These are phyloP conservation scores for Diarsia dahlii DNA, from an alignment of 2,888 invertebrate species.

Conservation along the genomic window DNA sequence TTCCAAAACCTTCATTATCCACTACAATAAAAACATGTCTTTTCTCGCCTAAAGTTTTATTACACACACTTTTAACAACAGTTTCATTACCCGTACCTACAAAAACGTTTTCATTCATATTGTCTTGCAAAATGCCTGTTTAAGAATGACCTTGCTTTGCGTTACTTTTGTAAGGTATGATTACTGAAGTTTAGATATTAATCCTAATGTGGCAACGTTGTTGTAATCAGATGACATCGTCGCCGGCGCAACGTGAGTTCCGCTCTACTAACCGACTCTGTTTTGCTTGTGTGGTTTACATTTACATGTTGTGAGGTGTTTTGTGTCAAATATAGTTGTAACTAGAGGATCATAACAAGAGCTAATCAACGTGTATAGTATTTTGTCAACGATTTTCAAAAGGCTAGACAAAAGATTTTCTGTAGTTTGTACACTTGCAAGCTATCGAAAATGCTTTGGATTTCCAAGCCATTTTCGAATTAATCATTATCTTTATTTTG, in stretches of 20 bases:
- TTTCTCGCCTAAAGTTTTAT: slow-evolving; percentile 31
- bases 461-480: no score
- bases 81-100: slow-evolving; percentile 54
- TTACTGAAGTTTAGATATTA: slow-evolving; percentile 85
- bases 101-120: slow-evolving; percentile 65
- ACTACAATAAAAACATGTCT: slow-evolving; percentile 27
- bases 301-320: slow-evolving; percentile 60
- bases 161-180: slow-evolving; percentile 76
- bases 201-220: slow-evolving; percentile 80
- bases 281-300: slow-evolving; percentile 65
- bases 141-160: slow-evolving; percentile 79
- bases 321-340: slow-evolving; percentile 45
- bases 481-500: no score
- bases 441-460: no score
- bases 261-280: slow-evolving; percentile 82
- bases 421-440: no score
- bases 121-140: slow-evolving; percentile 67
- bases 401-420: no score
- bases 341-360: not conserved
- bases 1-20: slow-evolving; percentile 43
- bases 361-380: not conserved
- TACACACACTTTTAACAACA: slow-evolving; percentile 46
- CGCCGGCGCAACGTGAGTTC: slow-evolving; percentile 74
- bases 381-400: not conserved
- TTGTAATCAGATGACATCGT: slow-evolving; percentile 78